Evolutionary conservation across 23 tunicate genomes (phyloP).

Genomic region (Styela plicata): DNA sequence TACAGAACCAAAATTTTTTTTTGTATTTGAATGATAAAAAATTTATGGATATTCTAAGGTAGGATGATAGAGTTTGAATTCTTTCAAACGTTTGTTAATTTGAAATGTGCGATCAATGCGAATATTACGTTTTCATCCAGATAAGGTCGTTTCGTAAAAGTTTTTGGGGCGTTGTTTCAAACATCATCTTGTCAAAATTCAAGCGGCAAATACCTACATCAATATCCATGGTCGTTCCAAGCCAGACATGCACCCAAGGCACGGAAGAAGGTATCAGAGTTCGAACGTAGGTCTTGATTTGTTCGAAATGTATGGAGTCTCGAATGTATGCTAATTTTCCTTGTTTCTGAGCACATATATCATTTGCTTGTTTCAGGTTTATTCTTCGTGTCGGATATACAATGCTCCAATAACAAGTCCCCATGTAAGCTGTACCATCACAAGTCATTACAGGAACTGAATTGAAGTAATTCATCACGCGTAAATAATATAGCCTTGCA

Average conservation of each 20-base stretch:
- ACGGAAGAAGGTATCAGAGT: neutral
- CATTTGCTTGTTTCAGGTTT: neutral
- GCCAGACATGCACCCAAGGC: neutral
- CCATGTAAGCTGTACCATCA: neutral
- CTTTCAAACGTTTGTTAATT: neutral
- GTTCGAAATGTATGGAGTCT: neutral
- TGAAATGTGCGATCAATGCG: neutral
- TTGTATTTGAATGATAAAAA: neutral
- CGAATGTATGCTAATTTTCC: neutral
- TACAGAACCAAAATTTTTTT: neutral
- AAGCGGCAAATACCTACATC: neutral
- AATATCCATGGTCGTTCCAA: neutral
- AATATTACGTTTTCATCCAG: neutral
- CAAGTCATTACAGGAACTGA: too few species aligned
- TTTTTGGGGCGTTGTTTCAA: too few species aligned
- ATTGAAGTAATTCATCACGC: too few species aligned
- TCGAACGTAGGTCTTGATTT: neutral
- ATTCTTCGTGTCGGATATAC: neutral
- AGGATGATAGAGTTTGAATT: neutral
- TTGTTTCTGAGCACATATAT: neutral
- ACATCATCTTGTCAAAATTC: too few species aligned
- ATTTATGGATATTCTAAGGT: neutral
- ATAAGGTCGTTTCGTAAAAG: too few species aligned
- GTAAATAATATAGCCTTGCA: too few species aligned
- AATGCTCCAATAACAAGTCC: neutral